These are phyloP conservation scores for Drosophila micromelanica DNA, from an alignment of 1,140 invertebrate genomes.

Conservation along the genomic window DNA sequence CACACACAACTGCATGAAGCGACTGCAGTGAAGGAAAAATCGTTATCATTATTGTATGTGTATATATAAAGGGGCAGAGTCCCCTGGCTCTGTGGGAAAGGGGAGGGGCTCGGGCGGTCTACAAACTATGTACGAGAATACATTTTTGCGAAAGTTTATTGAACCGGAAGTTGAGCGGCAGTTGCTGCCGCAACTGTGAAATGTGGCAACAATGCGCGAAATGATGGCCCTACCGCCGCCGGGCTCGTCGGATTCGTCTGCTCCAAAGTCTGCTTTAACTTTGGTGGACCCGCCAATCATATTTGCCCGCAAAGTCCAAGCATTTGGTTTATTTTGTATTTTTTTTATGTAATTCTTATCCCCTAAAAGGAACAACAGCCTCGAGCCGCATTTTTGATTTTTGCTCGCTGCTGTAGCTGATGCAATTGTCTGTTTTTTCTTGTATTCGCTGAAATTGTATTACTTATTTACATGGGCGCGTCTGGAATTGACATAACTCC, in stretches of 20 bases:
- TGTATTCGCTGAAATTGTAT: conserved; percentile 29
- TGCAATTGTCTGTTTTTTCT: conserved; percentile 25
- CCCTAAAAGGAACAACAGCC: conserved; percentile 23
- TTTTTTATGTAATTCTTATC: not conserved
- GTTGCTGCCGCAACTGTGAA: conserved; percentile 48
- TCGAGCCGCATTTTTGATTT: conserved; percentile 52
- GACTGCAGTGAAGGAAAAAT: conserved; percentile 59
- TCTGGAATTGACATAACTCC: conserved; percentile 28
- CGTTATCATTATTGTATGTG: conserved; percentile 64
- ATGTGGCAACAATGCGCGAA: conserved; percentile 60
- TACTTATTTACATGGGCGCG: conserved; percentile 50
- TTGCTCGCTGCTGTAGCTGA: conserved; percentile 1
- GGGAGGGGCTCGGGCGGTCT: conserved; percentile 6
- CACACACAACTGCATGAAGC: conserved; percentile 14
- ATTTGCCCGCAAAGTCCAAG: conserved; percentile 30
- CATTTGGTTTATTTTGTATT: conserved; percentile 1
- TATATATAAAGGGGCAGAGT: conserved; percentile 8
- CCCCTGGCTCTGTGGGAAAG: not conserved
- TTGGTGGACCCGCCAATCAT: conserved; percentile 35
- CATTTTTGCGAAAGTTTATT: conserved; percentile 77
- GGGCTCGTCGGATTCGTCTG: conserved; percentile 29
- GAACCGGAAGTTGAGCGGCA: conserved; percentile 73
- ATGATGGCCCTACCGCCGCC: conserved; percentile 5
- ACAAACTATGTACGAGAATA: conserved; percentile 63
- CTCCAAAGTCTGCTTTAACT: conserved; percentile 35